These are phyloP conservation scores for Astyanax mexicanus DNA, from an alignment of 2,797 vertebrate genomes.

Conservation along the genomic window DNA sequence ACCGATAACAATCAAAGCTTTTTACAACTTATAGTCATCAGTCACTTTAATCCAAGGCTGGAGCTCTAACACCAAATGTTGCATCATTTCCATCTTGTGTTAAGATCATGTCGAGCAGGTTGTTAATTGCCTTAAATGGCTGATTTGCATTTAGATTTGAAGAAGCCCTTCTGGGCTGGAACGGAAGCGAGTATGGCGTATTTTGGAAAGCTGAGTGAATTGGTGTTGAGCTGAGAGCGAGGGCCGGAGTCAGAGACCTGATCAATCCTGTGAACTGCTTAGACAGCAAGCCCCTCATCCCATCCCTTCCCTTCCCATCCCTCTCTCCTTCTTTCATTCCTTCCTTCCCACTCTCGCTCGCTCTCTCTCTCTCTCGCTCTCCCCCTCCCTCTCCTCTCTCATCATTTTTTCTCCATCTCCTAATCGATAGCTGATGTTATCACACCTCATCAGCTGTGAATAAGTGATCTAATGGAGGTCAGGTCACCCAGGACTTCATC, in stretches of 20 bases:
- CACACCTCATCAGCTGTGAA: slow-evolving; percentile 62
- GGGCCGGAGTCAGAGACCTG: slow-evolving; percentile 53
- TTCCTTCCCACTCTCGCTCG: slow-evolving; percentile 31
- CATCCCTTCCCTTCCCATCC: slow-evolving; percentile 28
- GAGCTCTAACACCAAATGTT: slow-evolving; percentile 27
- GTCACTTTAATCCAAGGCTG: slow-evolving; percentile 9
- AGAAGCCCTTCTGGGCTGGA: slow-evolving; percentile 51
- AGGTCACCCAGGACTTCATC: slow-evolving; percentile 57
- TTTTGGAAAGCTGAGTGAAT: slow-evolving; percentile 52
- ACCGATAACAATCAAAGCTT: neutral
- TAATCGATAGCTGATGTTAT: slow-evolving; percentile 67
- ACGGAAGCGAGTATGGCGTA: slow-evolving; percentile 51
- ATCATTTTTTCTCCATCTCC: slow-evolving; percentile 37
- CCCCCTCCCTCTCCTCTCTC: neutral
- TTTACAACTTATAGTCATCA: slow-evolving; percentile 20
- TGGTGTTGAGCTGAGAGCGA: slow-evolving; percentile 55
- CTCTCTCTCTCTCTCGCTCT: slow-evolving; percentile 32
- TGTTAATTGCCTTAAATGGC: slow-evolving; percentile 58
- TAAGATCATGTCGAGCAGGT: slow-evolving; percentile 53
- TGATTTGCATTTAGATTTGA: slow-evolving; percentile 64
- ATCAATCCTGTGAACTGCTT: slow-evolving; percentile 60
- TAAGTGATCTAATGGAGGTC: slow-evolving; percentile 65
- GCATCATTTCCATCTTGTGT: slow-evolving; percentile 38
- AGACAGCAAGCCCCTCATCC: slow-evolving; percentile 46
- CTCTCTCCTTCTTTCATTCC: neutral